Evolutionary conservation across 2,797 vertebrate genomes (phyloP), one percentile per base, ranked within the genome.

Genomic region (Poecilia picta): DNA sequence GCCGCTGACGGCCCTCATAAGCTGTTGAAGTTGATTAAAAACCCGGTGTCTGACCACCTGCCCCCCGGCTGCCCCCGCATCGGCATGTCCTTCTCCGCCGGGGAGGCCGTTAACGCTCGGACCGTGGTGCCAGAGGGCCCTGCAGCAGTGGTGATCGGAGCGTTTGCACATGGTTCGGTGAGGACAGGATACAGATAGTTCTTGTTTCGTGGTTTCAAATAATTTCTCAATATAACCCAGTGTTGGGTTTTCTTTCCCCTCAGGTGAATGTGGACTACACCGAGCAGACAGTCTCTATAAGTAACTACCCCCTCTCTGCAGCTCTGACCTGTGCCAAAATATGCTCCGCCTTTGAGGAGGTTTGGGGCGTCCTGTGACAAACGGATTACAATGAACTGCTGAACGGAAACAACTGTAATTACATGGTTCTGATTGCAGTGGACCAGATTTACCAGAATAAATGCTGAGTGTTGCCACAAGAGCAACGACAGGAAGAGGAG

Each of bases 231-330:
- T 74, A 15, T 76, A 20, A 70, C 39, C 39, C 77, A 41, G 79
- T 72, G 12, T 73, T 53, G 23, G 18, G 18, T 1, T 85, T 23
- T 41, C 41, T 74, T 33, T 28, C 5, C 13, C 59, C 31, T 70
- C 47, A 99, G 98, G 95, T 99, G 31, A 96, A 87, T 0, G 97
- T 98, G 85, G 98, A 99, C 81, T 99, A 98, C 51, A 96, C 97
- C 47, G 98, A 99, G 92, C 97, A 97, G 92, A 96, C 92, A 0
- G 92, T 98, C 62, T 99, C 98, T 71, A 97, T 99, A 93, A 99
- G 98, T 94, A 99, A 98, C 92, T 99, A 99, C 76, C 98, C 98
- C 0, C 97, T 99, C 3, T 99, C 98, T 88, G 98, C 96, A 0
- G 98, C 98, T 45, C 94, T 99, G 57, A 98, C 98, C 0, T 99